Base-by-base conservation (phyloP, 2,113 vertebrate species). In the Danionella cerebrum region DNA sequence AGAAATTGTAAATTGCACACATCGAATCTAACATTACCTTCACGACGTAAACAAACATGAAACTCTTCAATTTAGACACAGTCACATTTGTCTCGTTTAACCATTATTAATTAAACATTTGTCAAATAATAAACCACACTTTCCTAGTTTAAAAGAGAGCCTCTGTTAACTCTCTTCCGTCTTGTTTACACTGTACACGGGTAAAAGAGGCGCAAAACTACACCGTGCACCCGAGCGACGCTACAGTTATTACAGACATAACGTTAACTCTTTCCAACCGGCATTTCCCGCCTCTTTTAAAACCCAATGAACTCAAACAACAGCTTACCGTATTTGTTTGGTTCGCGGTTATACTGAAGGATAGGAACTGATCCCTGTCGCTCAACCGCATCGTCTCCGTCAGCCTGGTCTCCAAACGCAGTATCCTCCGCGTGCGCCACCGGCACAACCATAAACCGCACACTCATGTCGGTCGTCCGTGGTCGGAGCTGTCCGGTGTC, bases 321-420 rank as follows among this genome's bases (percentile, higher is more conserved):
- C 8, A 11, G 71, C 82, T 79, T 67, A 89, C 89, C 89, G 74
- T 88, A 90, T 80, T 82, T 89, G 71, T 84, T 88, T 3, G 87
- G 87, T 66, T 90, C 89, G 29, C 89, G 77, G 76, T 75, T 86
- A 80, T 90, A 90, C 78, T 84, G 72, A 62, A 90, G 78, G 58
- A 90, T 87, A 1, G 84, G 85, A 4, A 90, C 80, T 29, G 55
- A 76, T 1, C 45, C 64, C 5, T 67, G 67, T 51, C 42, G 70
- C 33, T 66, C 71, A 19, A 29, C 51, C 12, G 83, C 81, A 27
- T 50, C 64, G 58, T 71, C 77, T 22, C 59, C 12, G 10, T 51
- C 57, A 47, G 36, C 9, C 14, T 18, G 35, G 21, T 45, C 60
- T 36, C 59, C 73, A 51, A 63, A 64, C 50, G 71, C 12, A 60